Evolutionary conservation across 2,888 invertebrate genomes (phyloP).

Genomic region (Heterodera filipjevi): DNA sequence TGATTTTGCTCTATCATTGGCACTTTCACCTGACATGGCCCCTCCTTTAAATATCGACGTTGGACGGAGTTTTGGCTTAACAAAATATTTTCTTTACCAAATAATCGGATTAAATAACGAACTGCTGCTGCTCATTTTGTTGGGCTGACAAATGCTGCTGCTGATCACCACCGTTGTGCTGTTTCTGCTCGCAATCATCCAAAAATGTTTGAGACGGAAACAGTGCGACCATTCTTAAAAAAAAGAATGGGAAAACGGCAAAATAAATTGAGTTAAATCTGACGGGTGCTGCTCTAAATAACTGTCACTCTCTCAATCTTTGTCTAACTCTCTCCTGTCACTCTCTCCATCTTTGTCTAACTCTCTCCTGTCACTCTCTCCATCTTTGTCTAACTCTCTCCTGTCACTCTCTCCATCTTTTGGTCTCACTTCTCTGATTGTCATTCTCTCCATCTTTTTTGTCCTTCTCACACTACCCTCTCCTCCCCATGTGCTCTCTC

Average conservation of each 20-base stretch:
- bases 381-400: neutral
- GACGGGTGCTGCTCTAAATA: neutral
- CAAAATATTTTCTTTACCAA: neutral
- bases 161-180: neutral
- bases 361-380: neutral
- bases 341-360: neutral
- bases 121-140: neutral
- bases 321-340: neutral
- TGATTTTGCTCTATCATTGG: neutral
- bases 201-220: neutral
- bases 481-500: neutral
- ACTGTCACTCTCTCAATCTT: neutral
- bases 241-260: neutral
- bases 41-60: constrained; percentile 22
- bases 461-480: neutral
- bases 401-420: neutral
- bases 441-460: no score
- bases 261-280: neutral
- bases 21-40: constrained; percentile 10
- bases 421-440: no score
- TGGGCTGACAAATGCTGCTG: neutral
- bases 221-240: constrained; percentile 1
- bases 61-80: neutral
- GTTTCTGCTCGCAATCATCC: neutral
- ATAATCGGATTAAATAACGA: neutral